These are phyloP conservation scores for Pelobates fuscus DNA, from an alignment of 2,113 vertebrate genomes.

Conservation along the genomic window DNA sequence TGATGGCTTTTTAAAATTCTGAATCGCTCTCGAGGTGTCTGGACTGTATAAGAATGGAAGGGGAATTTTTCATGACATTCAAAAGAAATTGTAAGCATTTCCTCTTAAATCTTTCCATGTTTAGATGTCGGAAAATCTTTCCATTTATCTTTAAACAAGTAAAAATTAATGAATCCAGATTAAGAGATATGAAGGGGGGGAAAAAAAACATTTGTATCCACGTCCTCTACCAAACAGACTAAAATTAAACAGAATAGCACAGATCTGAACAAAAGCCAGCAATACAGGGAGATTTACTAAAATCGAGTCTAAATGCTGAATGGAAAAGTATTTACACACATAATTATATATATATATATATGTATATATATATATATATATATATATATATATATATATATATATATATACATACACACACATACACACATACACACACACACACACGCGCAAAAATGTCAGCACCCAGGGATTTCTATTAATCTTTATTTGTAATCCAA, in stretches of 20 bases:
- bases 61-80: constrained; percentile 10
- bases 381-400: constrained; percentile 6
- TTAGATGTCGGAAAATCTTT: not conserved
- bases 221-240: no score
- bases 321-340: not conserved
- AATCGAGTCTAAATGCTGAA: no score
- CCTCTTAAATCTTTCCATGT: not conserved
- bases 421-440: not conserved
- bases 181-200: not conserved
- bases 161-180: not conserved
- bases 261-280: no score
- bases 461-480: no score
- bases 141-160: not conserved
- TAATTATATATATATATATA: not conserved
- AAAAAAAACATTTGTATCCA: not conserved
- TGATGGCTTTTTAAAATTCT: not conserved
- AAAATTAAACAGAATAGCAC: no score
- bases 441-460: no score
- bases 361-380: constrained; percentile 1
- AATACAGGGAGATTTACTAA: no score
- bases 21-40: not conserved
- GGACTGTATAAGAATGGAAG: not conserved
- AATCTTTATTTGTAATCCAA: no score
- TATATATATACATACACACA: not conserved
- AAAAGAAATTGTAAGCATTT: constrained; percentile 8